Evolutionary conservation across 2,113 vertebrate species (phyloP), one percentile per base, ranked within the genome.

Genomic region (Seriola dumerili): DNA sequence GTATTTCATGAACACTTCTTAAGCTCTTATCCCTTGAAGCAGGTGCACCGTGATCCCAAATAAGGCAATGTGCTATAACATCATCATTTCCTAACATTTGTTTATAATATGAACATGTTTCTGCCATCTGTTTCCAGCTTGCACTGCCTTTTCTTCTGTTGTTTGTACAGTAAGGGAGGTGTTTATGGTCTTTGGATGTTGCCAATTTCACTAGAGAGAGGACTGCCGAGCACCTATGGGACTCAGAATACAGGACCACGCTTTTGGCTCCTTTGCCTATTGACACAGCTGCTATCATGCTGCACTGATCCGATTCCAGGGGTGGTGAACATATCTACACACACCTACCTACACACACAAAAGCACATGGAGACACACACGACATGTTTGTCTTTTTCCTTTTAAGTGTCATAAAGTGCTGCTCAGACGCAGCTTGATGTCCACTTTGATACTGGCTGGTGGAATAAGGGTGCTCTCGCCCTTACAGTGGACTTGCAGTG

Each of bases 251-350:
- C 78, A 73, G 88, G 82, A 85, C 88, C 87, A 85, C 81, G 69
- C 81, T 83, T 90, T 88, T 90, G 93, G 88, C 92, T 88, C 38
- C 17, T 3, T 80, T 1, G 70, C 71, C 80, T 94, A 85, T 94
- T 94, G 93, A 94, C 91, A 93, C 93, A 94, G 94, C 91, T 94
- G 93, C 89, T 88, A 68, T 92, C 82, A 87, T 25, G 78, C 86
- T 85, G 87, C 79, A 91, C 78, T 84, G 70, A 91, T 90, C 68
- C 6, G 40, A 89, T 85, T 91, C 87, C 81, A 65, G 75, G 78
- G 85, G 86, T 77, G 91, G 73, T 79, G 87, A 83, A 88, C 64
- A 61, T 78, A 80, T 89, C 81, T 46, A 23, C 23, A 29, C 83
- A 76, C 87, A 82, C 81, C 59, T 78, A 80, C 79, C 64, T 5